Percentiles rank a stretch among this genome's conserved stretches.
Evolutionary conservation across 1,140 invertebrate genomes (phyloP).

Genomic region (Achroia grisella): DNA sequence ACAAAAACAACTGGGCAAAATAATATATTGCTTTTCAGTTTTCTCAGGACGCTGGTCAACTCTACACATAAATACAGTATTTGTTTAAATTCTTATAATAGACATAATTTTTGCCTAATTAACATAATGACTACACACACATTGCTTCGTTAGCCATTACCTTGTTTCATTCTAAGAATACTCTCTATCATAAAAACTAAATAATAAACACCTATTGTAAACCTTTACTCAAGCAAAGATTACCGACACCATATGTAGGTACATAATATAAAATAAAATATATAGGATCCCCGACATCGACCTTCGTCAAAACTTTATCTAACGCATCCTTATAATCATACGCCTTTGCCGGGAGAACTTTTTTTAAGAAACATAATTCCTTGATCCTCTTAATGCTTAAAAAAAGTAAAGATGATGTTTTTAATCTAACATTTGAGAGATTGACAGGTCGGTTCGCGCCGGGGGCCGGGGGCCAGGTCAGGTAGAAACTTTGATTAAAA

Average conservation of each 20-base stretch:
- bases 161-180: too few relatives aligned
- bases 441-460: constrained; percentile 64
- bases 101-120: too few relatives aligned
- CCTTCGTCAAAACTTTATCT: constrained; percentile 63
- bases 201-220: not conserved
- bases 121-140: too few relatives aligned
- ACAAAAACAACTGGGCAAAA: too few relatives aligned
- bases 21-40: too few relatives aligned
- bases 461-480: constrained; percentile 39
- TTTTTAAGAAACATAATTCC: constrained; percentile 57
- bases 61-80: too few relatives aligned
- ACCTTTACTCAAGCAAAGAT: not conserved
- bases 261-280: constrained; percentile 4
- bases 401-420: constrained; percentile 67
- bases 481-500: constrained; percentile 71
- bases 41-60: too few relatives aligned
- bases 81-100: too few relatives aligned
- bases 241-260: not conserved
- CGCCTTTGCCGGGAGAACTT: constrained; percentile 26
- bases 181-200: too few relatives aligned
- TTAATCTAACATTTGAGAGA: constrained; percentile 71
- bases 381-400: constrained; percentile 64
- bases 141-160: too few relatives aligned
- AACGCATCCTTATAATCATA: constrained; percentile 54
- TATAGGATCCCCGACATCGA: constrained; percentile 16